Conservation (phyloP, 2,113 vertebrate genomes). For the Chaenocephalus aceratus region DNA sequence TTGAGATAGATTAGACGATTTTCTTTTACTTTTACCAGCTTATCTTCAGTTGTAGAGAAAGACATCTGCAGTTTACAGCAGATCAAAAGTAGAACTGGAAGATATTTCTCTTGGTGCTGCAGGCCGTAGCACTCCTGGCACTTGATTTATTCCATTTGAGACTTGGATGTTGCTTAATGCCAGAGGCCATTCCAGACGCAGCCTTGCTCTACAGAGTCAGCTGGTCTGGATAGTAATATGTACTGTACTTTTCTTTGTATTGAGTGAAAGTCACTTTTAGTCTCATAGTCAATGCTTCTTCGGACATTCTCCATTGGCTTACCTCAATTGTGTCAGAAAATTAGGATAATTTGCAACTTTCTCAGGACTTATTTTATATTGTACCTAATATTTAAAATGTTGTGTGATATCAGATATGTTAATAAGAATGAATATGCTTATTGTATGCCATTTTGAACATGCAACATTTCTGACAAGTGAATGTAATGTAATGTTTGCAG, state of each 20-base stretch:
- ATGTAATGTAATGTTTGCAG: constrained; percentile 76
- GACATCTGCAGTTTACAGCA: constrained; percentile 41
- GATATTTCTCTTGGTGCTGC: constrained; percentile 44
- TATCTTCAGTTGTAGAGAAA: constrained; percentile 46
- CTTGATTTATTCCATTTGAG: constrained; percentile 50
- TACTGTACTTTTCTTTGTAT: background rate
- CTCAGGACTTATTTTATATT: background rate
- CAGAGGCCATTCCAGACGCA: constrained; percentile 39
- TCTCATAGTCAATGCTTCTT: no score
- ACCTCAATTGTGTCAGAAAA: background rate
- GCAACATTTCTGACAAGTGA: background rate
- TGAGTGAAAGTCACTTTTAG: background rate
- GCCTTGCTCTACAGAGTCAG: constrained; percentile 42
- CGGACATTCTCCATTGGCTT: background rate
- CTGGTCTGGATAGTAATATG: background rate
- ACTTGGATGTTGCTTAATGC: constrained; percentile 35
- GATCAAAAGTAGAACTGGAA: constrained; percentile 55
- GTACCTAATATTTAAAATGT: background rate
- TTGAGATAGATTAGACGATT: constrained; percentile 46
- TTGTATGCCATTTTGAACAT: background rate
- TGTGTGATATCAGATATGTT: background rate
- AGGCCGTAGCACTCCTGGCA: constrained; percentile 39
- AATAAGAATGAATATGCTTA: background rate
- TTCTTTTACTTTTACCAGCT: constrained; percentile 19
- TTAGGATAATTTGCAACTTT: background rate